Conservation (phyloP, 1,140 invertebrate genomes). For the Lamellibrachia luymesi region DNA sequence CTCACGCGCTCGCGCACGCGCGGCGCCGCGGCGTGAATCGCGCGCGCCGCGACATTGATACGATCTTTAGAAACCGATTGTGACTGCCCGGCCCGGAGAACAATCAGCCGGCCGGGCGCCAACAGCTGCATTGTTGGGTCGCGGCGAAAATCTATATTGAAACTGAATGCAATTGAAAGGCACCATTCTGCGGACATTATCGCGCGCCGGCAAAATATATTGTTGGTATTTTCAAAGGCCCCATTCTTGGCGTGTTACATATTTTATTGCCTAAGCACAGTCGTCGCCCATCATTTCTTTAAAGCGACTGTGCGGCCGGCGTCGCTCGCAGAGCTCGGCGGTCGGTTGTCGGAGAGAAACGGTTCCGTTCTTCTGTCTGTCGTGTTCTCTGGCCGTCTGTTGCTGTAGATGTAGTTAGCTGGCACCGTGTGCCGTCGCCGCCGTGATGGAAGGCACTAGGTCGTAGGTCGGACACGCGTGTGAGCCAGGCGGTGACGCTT, state of each 20-base stretch:
- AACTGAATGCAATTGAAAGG: background rate
- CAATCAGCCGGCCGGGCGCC: background rate
- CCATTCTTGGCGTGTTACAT: slow-evolving; percentile 4
- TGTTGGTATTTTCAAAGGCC: slow-evolving; percentile 4
- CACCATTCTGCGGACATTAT: background rate
- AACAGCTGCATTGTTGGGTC: background rate
- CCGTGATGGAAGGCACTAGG: too few species aligned
- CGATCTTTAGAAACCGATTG: background rate
- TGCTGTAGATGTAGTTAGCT: background rate
- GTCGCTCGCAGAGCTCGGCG: background rate
- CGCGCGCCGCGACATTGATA: background rate
- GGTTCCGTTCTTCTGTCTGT: background rate
- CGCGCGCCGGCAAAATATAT: background rate
- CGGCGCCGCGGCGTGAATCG: too few species aligned
- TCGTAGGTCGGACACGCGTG: background rate
- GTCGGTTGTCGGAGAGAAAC: background rate
- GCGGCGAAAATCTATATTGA: background rate
- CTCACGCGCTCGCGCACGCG: background rate
- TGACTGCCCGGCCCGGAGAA: background rate
- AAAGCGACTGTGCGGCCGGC: background rate
- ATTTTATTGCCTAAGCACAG: background rate
- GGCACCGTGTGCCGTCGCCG: background rate
- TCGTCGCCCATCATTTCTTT: background rate
- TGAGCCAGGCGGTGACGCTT: background rate
- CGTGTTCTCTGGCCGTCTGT: background rate